Evolutionary conservation across 2,113 vertebrate genomes (phyloP), one percentile per base, ranked within the genome.

Genomic region (Bambusicola thoracicus): DNA sequence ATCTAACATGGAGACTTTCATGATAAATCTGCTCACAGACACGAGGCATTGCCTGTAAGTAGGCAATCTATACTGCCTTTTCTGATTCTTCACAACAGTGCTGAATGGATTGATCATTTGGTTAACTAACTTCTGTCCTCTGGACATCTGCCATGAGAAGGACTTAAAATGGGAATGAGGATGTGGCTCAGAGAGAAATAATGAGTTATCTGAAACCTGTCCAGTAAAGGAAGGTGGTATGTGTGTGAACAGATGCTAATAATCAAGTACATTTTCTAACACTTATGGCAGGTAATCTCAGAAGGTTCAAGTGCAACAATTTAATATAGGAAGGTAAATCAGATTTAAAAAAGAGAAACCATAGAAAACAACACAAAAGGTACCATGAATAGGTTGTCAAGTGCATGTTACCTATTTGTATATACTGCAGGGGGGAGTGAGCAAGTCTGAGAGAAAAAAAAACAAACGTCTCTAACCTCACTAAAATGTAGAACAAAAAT

Each of bases 31-130:
- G 46, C 27, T 81, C 20, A 70, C 16, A 89, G 34, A 43, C 29
- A 38, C 0, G 3, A 72, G 10, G 7, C 38, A 13, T 13, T 8
- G 20, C 69, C 22, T 1, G 0, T 41, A 58, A 62, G 10, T 5
- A 58, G 55, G 2, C 6, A 92, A 76, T 66, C 38, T 41, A 7
- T 38, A 48, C 61, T 74, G 0, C 36, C 12, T 7, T 79, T 85
- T 46, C 36, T 40, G 4, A 55, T 82, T 89, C 74, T 22, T 69
- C 49, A 76, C 22, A 75, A 4, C 10, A 53, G 8, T 40, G 11
- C 22, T 49, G 41, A 90, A 73, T 30, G 65, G 21, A 81, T 78
- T 7, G 41, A 22, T 48, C 3, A 65, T 56, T 78, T 67, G 4
- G 30, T 41, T 69, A 81, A 88, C 2, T 69, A 89, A 79, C 20